These are phyloP conservation scores for Kryptolebias ocellatus DNA, from an alignment of 2,797 vertebrate genomes.

Conservation along the genomic window DNA sequence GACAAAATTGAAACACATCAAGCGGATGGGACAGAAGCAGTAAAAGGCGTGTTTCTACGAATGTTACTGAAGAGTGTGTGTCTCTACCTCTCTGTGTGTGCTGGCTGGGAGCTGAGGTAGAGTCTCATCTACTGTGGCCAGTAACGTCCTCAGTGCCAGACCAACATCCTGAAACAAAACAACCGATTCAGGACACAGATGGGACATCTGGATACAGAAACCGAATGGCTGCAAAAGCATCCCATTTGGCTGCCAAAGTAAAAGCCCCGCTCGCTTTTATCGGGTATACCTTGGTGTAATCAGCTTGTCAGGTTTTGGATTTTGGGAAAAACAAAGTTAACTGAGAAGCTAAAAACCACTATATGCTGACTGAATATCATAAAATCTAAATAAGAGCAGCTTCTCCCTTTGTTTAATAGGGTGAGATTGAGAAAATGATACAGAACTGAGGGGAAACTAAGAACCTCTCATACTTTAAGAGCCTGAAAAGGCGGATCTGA, in stretches of 20 bases:
- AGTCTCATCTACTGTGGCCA: constrained; percentile 97
- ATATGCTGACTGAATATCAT: not conserved
- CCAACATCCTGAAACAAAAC: constrained; percentile 89
- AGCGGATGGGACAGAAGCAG: too few relatives aligned
- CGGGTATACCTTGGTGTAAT: too few relatives aligned
- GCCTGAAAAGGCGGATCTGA: not conserved
- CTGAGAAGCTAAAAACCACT: too few relatives aligned
- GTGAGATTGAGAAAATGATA: not conserved
- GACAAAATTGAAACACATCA: not conserved
- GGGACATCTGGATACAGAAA: not conserved
- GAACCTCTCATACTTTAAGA: not conserved
- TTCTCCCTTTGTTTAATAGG: not conserved
- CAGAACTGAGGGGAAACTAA: not conserved
- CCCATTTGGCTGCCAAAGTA: too few relatives aligned
- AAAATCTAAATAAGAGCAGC: not conserved
- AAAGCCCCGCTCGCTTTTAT: too few relatives aligned
- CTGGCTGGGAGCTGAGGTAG: constrained; percentile 92
- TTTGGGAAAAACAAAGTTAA: too few relatives aligned
- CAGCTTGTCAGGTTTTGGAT: too few relatives aligned
- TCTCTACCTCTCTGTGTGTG: constrained; percentile 94
- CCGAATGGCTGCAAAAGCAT: not conserved
- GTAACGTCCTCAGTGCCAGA: constrained; percentile 91
- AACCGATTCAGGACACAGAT: constrained; percentile 4
- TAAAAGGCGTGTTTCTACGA: not conserved
- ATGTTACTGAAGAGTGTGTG: too few relatives aligned